Base-by-base conservation (phyloP, 2,113 vertebrate genomes). In the Podarcis cretensis region DNA sequence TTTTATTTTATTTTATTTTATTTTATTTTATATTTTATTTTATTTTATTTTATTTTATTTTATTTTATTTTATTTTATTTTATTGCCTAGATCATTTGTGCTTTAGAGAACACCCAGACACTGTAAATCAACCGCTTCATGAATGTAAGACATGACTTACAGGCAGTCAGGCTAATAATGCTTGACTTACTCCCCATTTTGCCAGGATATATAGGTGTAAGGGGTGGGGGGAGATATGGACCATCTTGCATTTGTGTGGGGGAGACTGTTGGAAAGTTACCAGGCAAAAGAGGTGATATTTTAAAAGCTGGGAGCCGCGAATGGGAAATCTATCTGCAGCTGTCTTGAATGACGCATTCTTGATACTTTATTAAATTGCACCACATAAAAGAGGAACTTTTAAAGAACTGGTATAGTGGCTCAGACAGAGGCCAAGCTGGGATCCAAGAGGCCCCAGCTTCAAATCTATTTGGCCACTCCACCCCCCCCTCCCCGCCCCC, bases 171-270 rank as follows among this genome's bases (percentile, higher is more conserved):
- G 63, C n/a, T 77, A 83, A 89, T 83, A 83, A 69, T 84, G 74
- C n/a, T 13, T 84, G 32, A 84, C 65, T 89, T 77, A 89, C 81
- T 84, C 73, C 87, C 40, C 40, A 68, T 77, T 78, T 78, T 54
- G n/a, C 35, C 73, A 89, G 81, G 74, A 78, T 69, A 65, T 66
- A 78, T 35, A 68, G 14, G 30, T 81, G 14, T 21, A 63, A 81
- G n/a, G 27, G 16, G 40, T 40, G n/a, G 48, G 25, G 27, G n/a
- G 16, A 54, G 54, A 68, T 48, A 83, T 74, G 71, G 32, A 82
- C 18, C 25, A 27, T 76, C 37, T 35, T 68, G 81, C 40, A 43
- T 78, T 18, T 59, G 40, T 71, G 81, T 57, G 87, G 3, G 37
- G 59, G 23, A 88, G 63, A 30, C 59, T 48, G n/a, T 7, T 89